Evolutionary conservation across 2,888 invertebrate species (phyloP).

Genomic region (Dysmachus trigonus): DNA sequence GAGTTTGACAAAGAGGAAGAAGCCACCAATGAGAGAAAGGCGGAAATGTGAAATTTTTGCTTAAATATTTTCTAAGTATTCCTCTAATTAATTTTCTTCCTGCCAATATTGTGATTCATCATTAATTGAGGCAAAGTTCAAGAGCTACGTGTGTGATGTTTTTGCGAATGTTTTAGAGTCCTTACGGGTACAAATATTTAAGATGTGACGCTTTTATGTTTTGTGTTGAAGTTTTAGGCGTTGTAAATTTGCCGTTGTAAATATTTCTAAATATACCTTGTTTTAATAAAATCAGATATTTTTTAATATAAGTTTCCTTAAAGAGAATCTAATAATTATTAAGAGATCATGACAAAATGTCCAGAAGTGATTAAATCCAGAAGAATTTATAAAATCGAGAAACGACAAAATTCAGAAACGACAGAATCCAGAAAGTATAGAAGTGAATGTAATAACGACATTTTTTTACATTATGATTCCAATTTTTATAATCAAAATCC

Average conservation of each 20-base stretch:
- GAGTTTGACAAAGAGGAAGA: conserved; percentile 61
- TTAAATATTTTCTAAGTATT: neutral
- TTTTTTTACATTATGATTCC: no score
- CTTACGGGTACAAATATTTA: conserved; percentile 19
- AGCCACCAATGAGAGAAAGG: conserved; percentile 59
- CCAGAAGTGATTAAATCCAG: no score
- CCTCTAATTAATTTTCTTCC: conserved; percentile 6
- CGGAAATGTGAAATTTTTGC: conserved; percentile 57
- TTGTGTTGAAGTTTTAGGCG: neutral
- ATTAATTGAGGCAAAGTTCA: neutral
- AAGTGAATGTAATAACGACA: no score
- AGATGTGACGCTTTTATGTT: neutral
- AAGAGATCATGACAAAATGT: no score
- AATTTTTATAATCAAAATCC: no score
- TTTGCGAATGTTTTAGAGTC: neutral
- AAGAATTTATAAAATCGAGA: no score
- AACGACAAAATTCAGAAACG: no score
- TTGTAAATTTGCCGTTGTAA: neutral
- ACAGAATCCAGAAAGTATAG: no score
- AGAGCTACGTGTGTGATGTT: neutral
- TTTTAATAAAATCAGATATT: neutral
- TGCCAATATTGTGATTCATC: neutral
- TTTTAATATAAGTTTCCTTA: neutral
- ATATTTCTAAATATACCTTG: conserved; percentile 2
- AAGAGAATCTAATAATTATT: no score